Evolutionary conservation across 2,113 vertebrate species (phyloP).

Genomic region (Trichomycterus rosablanca): DNA sequence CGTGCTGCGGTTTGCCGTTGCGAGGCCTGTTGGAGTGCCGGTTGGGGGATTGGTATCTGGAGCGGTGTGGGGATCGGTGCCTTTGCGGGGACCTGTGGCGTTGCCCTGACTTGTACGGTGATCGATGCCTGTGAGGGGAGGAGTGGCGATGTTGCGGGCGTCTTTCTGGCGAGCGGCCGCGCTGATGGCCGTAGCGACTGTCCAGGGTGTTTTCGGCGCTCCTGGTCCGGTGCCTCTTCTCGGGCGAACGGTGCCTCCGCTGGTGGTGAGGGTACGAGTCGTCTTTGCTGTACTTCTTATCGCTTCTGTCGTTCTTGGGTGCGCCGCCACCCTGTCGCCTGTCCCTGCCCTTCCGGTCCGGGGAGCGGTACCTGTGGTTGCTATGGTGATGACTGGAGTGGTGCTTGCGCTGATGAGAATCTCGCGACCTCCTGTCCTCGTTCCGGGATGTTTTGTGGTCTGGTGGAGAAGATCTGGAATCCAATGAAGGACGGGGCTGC

Average conservation of each 20-base stretch:
- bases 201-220: conserved; percentile 85
- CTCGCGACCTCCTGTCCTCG: conserved; percentile 75
- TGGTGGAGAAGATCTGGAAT: conserved; percentile 82
- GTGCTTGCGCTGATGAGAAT: conserved; percentile 70
- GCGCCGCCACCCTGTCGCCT: conserved; percentile 45
- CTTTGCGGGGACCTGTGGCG: conserved; percentile 72
- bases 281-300: conserved; percentile 48
- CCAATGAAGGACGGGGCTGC: conserved; percentile 71
- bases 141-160: conserved; percentile 60
- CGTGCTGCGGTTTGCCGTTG: conserved; percentile 65
- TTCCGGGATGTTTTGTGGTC: conserved; percentile 85
- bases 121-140: conserved; percentile 70
- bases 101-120: conserved; percentile 58
- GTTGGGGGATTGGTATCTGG: conserved; percentile 73
- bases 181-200: conserved; percentile 53
- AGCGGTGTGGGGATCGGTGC: conserved; percentile 63
- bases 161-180: conserved; percentile 75
- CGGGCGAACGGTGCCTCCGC: conserved; percentile 68
- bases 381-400: conserved; percentile 76
- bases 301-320: conserved; percentile 53
- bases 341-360: conserved; percentile 67
- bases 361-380: conserved; percentile 73
- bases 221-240: conserved; percentile 72
- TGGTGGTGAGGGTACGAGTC: conserved; percentile 60
- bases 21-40: conserved; percentile 62